A percentile compares a stretch with the other conserved stretches of the same genome.
Evolutionary conservation across 1,140 invertebrate species (phyloP).

Genomic region (Drosophila pruinosa): DNA sequence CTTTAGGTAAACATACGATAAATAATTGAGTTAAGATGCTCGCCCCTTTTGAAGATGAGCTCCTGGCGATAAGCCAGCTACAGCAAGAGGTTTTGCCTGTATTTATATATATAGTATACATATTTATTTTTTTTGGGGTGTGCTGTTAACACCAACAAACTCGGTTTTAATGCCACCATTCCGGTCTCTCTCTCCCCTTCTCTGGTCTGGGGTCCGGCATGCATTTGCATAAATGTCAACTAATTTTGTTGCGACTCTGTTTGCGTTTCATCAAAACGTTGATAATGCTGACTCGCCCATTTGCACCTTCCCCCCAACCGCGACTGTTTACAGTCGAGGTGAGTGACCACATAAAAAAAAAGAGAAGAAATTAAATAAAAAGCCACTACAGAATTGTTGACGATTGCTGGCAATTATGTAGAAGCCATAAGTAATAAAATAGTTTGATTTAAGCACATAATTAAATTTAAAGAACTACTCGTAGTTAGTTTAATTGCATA

Average conservation of each 20-base stretch:
- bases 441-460: no score
- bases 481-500: no score
- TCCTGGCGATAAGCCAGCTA: not conserved
- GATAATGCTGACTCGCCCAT: constrained; percentile 40
- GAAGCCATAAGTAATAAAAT: no score
- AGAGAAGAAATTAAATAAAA: not conserved
- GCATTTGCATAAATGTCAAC: constrained; percentile 80
- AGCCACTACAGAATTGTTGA: no score
- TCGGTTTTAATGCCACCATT: no score
- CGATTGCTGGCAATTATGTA: no score
- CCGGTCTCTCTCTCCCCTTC: not conserved
- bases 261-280: constrained; percentile 76
- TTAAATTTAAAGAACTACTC: no score
- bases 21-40: not conserved
- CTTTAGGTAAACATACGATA: not conserved
- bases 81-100: no score
- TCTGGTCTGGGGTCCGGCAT: constrained; percentile 31
- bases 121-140: no score
- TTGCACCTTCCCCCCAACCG: not conserved
- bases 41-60: not conserved
- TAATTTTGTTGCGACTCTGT: constrained; percentile 66
- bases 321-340: not conserved
- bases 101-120: no score
- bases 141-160: no score
- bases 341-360: no score